These are phyloP conservation scores for Macropodus opercularis DNA, from an alignment of 2,797 vertebrate genomes.

Conservation along the genomic window DNA sequence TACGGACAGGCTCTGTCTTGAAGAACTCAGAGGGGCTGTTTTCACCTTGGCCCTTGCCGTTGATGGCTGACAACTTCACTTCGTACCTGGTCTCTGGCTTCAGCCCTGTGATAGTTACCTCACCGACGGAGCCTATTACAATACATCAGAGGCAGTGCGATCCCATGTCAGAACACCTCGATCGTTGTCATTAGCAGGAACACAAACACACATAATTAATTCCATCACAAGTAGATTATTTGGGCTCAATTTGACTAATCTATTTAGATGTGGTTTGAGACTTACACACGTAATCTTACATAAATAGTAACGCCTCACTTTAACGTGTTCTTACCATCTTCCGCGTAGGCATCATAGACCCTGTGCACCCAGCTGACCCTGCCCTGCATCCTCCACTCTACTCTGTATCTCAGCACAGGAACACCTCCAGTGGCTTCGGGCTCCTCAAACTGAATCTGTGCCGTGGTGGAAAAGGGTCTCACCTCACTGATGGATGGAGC, in stretches of 20 bases:
- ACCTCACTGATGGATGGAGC: conserved; percentile 88
- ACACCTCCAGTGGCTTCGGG: conserved; percentile 94
- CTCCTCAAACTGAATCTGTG: conserved; percentile 89
- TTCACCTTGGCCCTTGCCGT: conserved; percentile 95
- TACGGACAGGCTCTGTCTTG: conserved; percentile 96
- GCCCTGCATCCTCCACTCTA: conserved; percentile 85
- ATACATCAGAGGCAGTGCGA: conserved; percentile 37
- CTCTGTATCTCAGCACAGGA: conserved; percentile 91
- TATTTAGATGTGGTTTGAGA: conserved; percentile 40
- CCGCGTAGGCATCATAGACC: conserved; percentile 86
- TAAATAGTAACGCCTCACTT: not conserved
- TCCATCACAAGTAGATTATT: conserved; percentile 30
- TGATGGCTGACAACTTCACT: conserved; percentile 91
- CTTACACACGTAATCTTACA: not conserved
- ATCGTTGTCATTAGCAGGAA: conserved; percentile 42
- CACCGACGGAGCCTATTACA: conserved; percentile 78
- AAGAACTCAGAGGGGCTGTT: conserved; percentile 85
- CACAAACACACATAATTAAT: conserved; percentile 55
- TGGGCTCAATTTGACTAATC: conserved; percentile 47
- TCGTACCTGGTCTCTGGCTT: conserved; percentile 90
- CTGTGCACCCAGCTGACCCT: conserved; percentile 83
- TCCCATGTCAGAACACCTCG: conserved; percentile 40
- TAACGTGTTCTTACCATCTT: conserved; percentile 83
- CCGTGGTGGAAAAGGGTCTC: conserved; percentile 93
- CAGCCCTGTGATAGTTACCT: conserved; percentile 88